Conservation (phyloP, 2,797 vertebrate genomes). For the Lophius americanus region DNA sequence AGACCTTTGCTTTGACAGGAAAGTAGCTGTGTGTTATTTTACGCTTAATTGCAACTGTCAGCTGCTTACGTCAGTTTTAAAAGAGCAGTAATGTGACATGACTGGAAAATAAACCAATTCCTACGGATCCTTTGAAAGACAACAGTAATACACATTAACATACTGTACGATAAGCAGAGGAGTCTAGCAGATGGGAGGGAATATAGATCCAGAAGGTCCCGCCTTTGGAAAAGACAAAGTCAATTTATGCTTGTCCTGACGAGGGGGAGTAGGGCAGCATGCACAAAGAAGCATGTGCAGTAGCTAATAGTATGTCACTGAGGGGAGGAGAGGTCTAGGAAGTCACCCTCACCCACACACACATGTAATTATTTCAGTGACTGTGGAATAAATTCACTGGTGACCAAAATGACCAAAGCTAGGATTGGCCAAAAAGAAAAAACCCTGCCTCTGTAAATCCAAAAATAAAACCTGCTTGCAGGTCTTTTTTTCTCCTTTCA, state of each 20-base stretch:
- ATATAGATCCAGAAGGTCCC: slow-evolving; percentile 35
- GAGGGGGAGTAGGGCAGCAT: slow-evolving; percentile 65
- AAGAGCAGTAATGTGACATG: slow-evolving; percentile 91
- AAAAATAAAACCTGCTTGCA: slow-evolving; percentile 83
- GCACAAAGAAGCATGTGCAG: slow-evolving; percentile 77
- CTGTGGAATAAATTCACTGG: slow-evolving; percentile 81
- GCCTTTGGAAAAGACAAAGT: slow-evolving; percentile 74
- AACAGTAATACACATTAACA: slow-evolving; percentile 81
- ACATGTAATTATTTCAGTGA: slow-evolving; percentile 78
- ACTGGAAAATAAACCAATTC: slow-evolving; percentile 87
- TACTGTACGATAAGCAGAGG: slow-evolving; percentile 67
- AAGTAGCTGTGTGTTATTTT: slow-evolving; percentile 91
- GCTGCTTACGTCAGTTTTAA: slow-evolving; percentile 87
- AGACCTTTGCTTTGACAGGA: slow-evolving; percentile 83
- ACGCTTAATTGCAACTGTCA: slow-evolving; percentile 94
- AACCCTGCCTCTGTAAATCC: slow-evolving; percentile 62
- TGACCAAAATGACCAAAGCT: slow-evolving; percentile 76
- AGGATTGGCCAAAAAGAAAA: slow-evolving; percentile 59
- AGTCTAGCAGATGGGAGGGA: slow-evolving; percentile 39
- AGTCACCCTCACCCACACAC: slow-evolving; percentile 64
- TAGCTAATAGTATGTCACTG: slow-evolving; percentile 85
- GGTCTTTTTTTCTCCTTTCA: slow-evolving; percentile 76
- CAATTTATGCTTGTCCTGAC: slow-evolving; percentile 79
- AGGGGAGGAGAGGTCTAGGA: slow-evolving; percentile 79
- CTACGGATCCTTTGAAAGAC: slow-evolving; percentile 86